A percentile compares a stretch with the other conserved stretches of the same genome.
Evolutionary conservation across 2,113 vertebrate genomes (phyloP).

Genomic region (Phylloscopus whistleri): DNA sequence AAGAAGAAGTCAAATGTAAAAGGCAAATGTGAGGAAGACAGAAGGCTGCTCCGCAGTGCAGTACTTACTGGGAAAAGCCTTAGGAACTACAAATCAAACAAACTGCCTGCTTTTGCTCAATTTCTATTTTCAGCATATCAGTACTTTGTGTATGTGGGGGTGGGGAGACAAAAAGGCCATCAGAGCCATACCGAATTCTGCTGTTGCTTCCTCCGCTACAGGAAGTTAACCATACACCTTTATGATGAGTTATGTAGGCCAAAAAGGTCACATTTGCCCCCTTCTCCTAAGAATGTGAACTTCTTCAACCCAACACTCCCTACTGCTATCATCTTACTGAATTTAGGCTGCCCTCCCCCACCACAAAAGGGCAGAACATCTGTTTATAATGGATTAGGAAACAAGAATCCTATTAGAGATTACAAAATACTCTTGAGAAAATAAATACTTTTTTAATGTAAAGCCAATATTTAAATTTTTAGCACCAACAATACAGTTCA

Average conservation of each 20-base stretch:
- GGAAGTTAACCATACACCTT: not conserved
- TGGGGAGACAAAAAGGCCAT: not conserved
- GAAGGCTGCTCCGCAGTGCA: not conserved
- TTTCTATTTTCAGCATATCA: not conserved
- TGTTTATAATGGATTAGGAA: conserved; percentile 31
- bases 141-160: not conserved
- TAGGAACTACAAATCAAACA: not conserved
- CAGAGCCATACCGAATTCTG: not conserved
- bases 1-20: not conserved
- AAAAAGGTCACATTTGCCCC: not conserved
- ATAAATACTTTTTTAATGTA: not conserved
- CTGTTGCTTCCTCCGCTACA: not conserved
- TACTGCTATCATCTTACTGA: not conserved
- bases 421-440: not conserved
- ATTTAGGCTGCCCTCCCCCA: conserved; percentile 1
- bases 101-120: not conserved
- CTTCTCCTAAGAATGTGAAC: not conserved
- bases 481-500: not conserved
- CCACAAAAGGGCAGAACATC: not conserved
- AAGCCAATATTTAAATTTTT: not conserved
- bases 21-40: not conserved
- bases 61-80: not conserved
- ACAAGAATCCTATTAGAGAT: conserved; percentile 29
- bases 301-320: not conserved
- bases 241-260: not conserved